phyloP scores from a whole-genome alignment of 2,113 vertebrate species.

The Xenus cinereus region DNA sequence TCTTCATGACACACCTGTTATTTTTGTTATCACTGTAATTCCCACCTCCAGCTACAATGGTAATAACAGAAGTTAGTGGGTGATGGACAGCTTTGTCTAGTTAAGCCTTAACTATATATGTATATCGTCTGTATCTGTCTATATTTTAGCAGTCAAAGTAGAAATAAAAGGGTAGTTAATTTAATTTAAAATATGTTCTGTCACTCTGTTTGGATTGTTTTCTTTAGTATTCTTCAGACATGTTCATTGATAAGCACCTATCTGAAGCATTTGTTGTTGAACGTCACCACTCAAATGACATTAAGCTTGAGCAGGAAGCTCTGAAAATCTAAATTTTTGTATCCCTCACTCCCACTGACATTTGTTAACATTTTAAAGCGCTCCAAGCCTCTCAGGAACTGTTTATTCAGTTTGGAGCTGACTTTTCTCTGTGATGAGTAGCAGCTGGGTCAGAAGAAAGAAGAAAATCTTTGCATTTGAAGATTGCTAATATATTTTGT shows the following conservation, averaged over 20 bases:
- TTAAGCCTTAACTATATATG: background rate
- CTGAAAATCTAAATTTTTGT: background rate
- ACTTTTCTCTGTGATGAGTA: background rate
- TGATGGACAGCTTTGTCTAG: background rate
- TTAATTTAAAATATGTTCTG: background rate
- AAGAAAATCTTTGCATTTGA: background rate
- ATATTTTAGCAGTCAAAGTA: background rate
- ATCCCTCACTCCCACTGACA: background rate
- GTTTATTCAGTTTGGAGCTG: background rate
- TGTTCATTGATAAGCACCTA: background rate
- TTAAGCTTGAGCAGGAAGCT: background rate
- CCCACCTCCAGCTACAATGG: background rate
- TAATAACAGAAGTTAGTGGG: background rate
- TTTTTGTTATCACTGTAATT: background rate
- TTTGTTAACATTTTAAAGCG: background rate
- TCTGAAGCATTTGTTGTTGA: background rate
- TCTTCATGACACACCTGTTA: background rate
- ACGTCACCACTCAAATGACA: rapidly evolving
- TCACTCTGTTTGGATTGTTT: background rate
- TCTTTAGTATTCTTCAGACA: background rate
- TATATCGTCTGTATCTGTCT: background rate
- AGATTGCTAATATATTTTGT: background rate
- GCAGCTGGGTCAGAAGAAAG: background rate
- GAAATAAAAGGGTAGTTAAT: background rate
- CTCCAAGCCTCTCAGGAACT: background rate